Percentiles rank a stretch among this genome's conserved stretches.
Conservation (phyloP, 2,797 vertebrate genomes). For the Malurus leucopterus region DNA sequence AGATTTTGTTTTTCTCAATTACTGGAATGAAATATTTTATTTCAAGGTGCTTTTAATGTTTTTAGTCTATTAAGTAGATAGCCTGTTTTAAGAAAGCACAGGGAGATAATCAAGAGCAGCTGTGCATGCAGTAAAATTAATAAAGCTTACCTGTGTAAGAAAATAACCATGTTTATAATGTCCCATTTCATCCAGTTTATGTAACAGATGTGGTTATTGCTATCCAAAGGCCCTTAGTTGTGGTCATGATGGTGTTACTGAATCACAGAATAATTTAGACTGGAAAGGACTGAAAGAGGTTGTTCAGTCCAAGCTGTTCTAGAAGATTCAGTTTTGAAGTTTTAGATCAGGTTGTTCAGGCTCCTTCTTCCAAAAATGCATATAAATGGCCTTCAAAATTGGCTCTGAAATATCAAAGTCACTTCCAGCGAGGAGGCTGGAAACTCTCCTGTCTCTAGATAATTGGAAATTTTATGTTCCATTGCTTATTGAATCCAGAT, state of each 20-base stretch:
- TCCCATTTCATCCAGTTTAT: not conserved
- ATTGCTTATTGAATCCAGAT: not conserved
- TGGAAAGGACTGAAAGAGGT: not conserved
- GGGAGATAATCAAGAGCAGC: not conserved
- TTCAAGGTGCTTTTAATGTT: not conserved
- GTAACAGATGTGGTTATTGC: not conserved
- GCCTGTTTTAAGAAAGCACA: not conserved
- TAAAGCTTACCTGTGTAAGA: not conserved
- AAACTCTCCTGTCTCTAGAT: not conserved
- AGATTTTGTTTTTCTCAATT: not conserved
- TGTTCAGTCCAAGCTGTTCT: not conserved
- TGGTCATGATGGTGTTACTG: not conserved
- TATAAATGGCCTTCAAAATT: not conserved
- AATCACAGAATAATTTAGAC: not conserved
- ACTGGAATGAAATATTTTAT: not conserved
- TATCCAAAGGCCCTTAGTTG: not conserved
- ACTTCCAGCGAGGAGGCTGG: not conserved
- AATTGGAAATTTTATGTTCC: not conserved
- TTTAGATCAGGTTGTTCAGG: not conserved
- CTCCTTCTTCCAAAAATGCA: not conserved
- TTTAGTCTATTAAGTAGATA: conserved; percentile 4
- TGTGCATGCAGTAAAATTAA: not conserved
- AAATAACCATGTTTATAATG: not conserved
- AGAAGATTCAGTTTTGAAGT: not conserved
- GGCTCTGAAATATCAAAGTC: not conserved